Evolutionary conservation across 2,113 vertebrate species (phyloP), one percentile per base, ranked within the genome.

Genomic region (Sialia sialis): DNA sequence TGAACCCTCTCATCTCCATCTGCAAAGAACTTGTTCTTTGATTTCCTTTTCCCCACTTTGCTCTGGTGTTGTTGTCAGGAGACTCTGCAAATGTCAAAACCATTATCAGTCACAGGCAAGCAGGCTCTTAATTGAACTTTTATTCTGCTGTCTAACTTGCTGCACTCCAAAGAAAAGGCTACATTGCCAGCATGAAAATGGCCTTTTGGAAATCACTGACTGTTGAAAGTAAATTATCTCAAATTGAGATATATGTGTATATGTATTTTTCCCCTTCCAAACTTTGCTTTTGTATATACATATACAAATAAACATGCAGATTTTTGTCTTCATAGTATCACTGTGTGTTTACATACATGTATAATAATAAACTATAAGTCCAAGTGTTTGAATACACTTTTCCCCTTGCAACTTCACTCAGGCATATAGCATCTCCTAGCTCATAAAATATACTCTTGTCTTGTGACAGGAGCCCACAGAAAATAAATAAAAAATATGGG

Each of bases 21-120:
- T 89, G 64, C 74, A 70, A 85, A 93, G 85, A 91, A 66, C 22
- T 82, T 5, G 4, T 77, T 91, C 84, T 90, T 81, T 93, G 74
- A 74, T 94, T 81, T 95, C 72, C 54, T 86, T 85, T 83, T 11
- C 64, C 79, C 81, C 68, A 26, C 7, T 64, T 59, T 41, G 48
- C 68, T 69, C 4, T 14, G 90, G 84, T 75, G 72, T 60, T 95
- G 87, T 91, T 96, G 90, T 85, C 87, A 38, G 72, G 62, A 67
- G 84, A 91, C 38, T 87, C 88, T 89, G 96, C 74, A 97, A 98
- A 98, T 98, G 96, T 97, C 97, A 98, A 96, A 94, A n/a, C 80
- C 91, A 95, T 97, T 97, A 97, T 91, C 88, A 92, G 80, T 91
- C 91, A 82, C 78, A 89, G 64, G 43, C 87, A 95, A 93, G 55